Evolutionary conservation across 2,888 invertebrate genomes (phyloP).

Genomic region (Melieria omissa): DNA sequence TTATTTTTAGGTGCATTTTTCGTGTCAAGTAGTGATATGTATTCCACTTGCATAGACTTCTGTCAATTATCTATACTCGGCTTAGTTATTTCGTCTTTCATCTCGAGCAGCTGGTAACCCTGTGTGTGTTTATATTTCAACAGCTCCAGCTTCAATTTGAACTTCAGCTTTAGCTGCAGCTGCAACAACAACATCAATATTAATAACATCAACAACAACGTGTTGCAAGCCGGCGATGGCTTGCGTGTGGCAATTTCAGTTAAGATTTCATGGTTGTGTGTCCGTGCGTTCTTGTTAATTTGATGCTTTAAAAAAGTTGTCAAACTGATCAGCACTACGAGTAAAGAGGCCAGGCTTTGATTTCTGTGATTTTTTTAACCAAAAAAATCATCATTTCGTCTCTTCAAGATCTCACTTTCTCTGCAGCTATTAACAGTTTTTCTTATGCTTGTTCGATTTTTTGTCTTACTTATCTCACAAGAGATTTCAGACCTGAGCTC

Average conservation of each 20-base stretch:
- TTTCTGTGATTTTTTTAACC: constrained; percentile 23
- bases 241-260: constrained; percentile 68
- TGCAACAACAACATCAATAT: constrained; percentile 29
- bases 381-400: not conserved
- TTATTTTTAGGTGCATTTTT: too few relatives aligned
- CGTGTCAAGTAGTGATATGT: too few relatives aligned
- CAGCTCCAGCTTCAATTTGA: too few relatives aligned
- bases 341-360: constrained; percentile 13
- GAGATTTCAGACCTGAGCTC: not conserved
- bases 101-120: too few relatives aligned
- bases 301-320: constrained; percentile 44
- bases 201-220: constrained; percentile 31
- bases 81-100: too few relatives aligned
- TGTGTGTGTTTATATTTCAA: too few relatives aligned
- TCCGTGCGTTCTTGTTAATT: constrained; percentile 43
- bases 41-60: too few relatives aligned
- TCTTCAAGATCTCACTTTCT: constrained; percentile 20
- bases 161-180: constrained; percentile 34
- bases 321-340: constrained; percentile 43
- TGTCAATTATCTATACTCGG: too few relatives aligned
- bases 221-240: constrained; percentile 64
- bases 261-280: constrained; percentile 43
- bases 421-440: not conserved
- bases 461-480: not conserved
- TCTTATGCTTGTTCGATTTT: not conserved